Evolutionary conservation across 2,888 invertebrate species (phyloP), one percentile per base, ranked within the genome.

Genomic region (Limnephilus rhombicus): DNA sequence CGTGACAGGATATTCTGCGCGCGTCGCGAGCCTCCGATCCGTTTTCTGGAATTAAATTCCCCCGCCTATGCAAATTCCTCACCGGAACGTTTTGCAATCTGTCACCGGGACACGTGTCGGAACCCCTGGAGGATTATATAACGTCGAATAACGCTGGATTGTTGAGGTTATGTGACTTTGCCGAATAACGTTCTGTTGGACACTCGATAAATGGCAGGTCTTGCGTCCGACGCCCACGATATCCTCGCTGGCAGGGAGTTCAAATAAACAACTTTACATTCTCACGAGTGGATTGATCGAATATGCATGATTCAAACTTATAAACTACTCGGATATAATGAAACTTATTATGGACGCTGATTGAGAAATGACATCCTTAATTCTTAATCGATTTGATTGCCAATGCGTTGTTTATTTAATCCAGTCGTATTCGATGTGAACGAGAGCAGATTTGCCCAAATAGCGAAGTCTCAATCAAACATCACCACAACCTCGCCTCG

Each of bases 261-360:
- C 80, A 41, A 37, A 85, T 85, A 90, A 90, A 81, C 91, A 90
- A 90, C 90, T 86, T 90, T 49, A 92, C 29, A 68, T 92, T 90
- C 90, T 92, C 92, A 92, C 92, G 90, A 92, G 90, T 92, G 80
- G 68, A 41, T 83, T 85, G 80, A 90, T 90, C 34, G 90, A 90
- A 90, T 90, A 92, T 92, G 87, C 90, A 37, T 85, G 34, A 80
- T 53, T 83, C 89, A 83, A 83, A 41, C 34, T 87, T 82, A 88
- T 91, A 83, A 91, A 68, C 90, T 80, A 45, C 34, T 85, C 45
- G 18, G 41, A 18, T 24, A 88, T 37, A 12, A 37, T 88, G n/a
- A 31, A n/a, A 1, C 34, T 68, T 12, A 34, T 24, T n/a, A 24
- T 37, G 88, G 18, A 80, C 80, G 88, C 68, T 29, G 41, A n/a